phyloP scores from a whole-genome alignment of 2,797 vertebrate genomes.

The Lerista edwardsae region DNA sequence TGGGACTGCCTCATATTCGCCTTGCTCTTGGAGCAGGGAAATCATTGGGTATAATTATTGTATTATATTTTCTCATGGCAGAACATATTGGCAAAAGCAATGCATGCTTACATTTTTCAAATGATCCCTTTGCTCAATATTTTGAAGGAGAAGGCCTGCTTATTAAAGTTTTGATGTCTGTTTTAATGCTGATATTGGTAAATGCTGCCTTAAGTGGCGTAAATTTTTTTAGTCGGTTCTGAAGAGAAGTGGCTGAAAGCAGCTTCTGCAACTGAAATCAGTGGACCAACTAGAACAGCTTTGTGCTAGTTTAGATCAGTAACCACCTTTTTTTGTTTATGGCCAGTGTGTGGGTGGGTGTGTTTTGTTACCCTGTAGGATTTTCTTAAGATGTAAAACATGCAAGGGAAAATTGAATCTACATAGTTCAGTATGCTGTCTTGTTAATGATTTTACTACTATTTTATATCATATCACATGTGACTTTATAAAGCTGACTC shows the following conservation, averaged over 20 bases:
- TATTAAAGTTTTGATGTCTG: background rate
- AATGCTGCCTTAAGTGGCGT: background rate
- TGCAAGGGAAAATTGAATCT: background rate
- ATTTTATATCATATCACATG: no score
- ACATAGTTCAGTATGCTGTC: background rate
- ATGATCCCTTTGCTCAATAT: background rate
- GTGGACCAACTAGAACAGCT: background rate
- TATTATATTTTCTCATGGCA: background rate
- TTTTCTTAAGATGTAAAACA: background rate
- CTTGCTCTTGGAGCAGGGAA: conserved; percentile 86
- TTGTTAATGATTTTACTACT: no score
- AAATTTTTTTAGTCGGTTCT: background rate
- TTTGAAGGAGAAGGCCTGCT: background rate
- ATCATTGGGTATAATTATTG: conserved; percentile 78
- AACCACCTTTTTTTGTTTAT: background rate
- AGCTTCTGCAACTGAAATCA: background rate
- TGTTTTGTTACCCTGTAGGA: background rate
- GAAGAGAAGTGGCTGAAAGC: background rate
- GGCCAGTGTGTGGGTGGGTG: background rate
- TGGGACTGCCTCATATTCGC: conserved; percentile 85
- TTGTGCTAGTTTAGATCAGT: background rate
- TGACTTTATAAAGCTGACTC: no score
- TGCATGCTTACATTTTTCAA: background rate
- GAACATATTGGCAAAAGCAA: background rate
- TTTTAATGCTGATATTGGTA: background rate